phyloP scores from a whole-genome alignment of 2,888 invertebrate genomes.

The Drosophila buzzatii region DNA sequence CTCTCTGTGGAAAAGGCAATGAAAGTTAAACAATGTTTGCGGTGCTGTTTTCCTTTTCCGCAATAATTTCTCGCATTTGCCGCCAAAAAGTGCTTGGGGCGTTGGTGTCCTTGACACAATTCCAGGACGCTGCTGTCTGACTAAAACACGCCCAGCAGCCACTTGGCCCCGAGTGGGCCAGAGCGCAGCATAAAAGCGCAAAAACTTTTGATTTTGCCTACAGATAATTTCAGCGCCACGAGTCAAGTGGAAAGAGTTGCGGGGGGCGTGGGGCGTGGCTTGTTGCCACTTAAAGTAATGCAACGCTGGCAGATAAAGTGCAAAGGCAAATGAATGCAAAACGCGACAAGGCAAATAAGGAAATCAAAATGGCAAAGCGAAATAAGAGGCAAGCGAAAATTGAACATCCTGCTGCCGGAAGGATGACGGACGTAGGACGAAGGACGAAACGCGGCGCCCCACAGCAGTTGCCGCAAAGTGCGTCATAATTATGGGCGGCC shows the following conservation, averaged over 20 bases:
- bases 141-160: constrained; percentile 44
- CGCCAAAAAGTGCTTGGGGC: constrained; percentile 48
- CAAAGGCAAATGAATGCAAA: constrained; percentile 64
- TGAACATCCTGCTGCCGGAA: constrained; percentile 78
- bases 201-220: constrained; percentile 73
- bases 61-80: constrained; percentile 73
- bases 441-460: not conserved
- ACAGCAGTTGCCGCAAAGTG: constrained; percentile 59
- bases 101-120: constrained; percentile 71
- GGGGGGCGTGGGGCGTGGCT: constrained; percentile 7
- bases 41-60: constrained; percentile 69
- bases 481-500: constrained; percentile 76
- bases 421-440: constrained; percentile 50
- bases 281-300: constrained; percentile 76
- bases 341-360: constrained; percentile 76
- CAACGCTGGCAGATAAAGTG: constrained; percentile 61
- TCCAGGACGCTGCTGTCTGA: constrained; percentile 20
- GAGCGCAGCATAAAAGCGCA: constrained; percentile 57
- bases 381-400: constrained; percentile 78
- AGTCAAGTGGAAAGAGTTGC: constrained; percentile 34
- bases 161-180: constrained; percentile 14
- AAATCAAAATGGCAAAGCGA: constrained; percentile 76
- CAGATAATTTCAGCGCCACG: constrained; percentile 65
- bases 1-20: constrained; percentile 42
- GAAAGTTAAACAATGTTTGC: constrained; percentile 75